Evolutionary conservation across 2,113 vertebrate genomes (phyloP).

Genomic region (Mustelus asterias): DNA sequence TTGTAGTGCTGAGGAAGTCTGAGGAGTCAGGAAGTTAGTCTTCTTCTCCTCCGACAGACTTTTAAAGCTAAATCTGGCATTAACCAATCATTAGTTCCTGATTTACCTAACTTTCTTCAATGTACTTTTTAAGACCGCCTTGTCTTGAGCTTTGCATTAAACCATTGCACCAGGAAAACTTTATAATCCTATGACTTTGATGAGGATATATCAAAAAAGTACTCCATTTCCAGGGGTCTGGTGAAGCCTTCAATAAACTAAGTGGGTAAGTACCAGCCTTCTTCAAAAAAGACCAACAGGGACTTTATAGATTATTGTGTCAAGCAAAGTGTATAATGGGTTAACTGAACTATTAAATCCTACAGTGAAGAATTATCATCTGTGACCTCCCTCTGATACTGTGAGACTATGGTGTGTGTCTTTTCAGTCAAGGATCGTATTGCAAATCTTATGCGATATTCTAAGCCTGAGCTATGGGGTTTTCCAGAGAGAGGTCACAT

Average conservation of each 20-base stretch:
- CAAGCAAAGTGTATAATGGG: background rate
- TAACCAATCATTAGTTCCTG: background rate
- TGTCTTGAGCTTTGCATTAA: background rate
- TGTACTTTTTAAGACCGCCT: background rate
- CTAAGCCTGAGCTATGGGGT: slow-evolving; percentile 1
- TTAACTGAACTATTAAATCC: slow-evolving; percentile 30
- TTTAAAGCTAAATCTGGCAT: background rate
- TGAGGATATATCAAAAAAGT: background rate
- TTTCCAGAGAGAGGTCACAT: slow-evolving; percentile 29
- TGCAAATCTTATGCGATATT: slow-evolving; percentile 30
- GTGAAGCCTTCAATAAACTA: background rate
- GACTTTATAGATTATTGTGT: background rate
- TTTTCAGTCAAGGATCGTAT: slow-evolving; percentile 29
- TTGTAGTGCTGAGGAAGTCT: too few relatives aligned
- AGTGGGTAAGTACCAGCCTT: background rate
- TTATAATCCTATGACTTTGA: background rate
- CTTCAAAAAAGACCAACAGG: background rate
- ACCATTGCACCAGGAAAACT: background rate
- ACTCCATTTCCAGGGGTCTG: background rate
- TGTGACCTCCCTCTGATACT: slow-evolving; percentile 4
- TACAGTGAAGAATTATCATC: slow-evolving; percentile 5
- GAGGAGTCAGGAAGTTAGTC: background rate
- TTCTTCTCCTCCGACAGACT: background rate
- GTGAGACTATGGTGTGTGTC: background rate
- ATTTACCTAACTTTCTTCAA: background rate